Conservation (phyloP, 2,797 vertebrate genomes). For the Anguilla anguilla region DNA sequence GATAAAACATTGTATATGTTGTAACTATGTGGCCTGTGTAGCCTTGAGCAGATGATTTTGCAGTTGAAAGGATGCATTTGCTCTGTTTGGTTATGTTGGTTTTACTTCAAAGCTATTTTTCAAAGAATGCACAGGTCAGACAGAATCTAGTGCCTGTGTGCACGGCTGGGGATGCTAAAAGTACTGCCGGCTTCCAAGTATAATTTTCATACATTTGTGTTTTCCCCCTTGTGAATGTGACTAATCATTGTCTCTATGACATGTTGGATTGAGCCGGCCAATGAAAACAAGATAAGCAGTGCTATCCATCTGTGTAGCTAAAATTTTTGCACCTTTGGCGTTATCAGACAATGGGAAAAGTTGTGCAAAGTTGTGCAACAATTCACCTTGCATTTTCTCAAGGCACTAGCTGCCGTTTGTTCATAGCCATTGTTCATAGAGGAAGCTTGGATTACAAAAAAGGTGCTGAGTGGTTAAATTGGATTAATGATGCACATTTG, state of each 20-base stretch:
- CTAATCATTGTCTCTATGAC: background rate
- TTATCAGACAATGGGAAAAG: background rate
- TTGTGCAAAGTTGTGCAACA: background rate
- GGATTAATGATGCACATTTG: constrained; percentile 45
- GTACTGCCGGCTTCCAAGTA: background rate
- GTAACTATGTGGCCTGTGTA: background rate
- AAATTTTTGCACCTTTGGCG: background rate
- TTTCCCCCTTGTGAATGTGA: background rate
- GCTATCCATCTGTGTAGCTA: background rate
- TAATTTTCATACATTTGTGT: background rate
- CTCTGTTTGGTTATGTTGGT: background rate
- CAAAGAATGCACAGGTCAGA: background rate
- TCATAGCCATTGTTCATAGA: constrained; percentile 39
- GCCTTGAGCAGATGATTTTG: background rate
- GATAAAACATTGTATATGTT: background rate
- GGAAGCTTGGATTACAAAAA: constrained; percentile 39
- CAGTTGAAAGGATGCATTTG: background rate
- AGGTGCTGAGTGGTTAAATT: constrained; percentile 43
- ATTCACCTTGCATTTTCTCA: background rate
- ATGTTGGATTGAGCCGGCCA: background rate
- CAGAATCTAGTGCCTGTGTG: background rate
- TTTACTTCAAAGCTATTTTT: background rate
- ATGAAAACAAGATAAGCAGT: background rate
- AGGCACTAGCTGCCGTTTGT: constrained; percentile 26
- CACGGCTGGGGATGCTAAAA: background rate